Base-by-base conservation (phyloP, 1,140 invertebrate genomes). In the Myzus persicae region DNA sequence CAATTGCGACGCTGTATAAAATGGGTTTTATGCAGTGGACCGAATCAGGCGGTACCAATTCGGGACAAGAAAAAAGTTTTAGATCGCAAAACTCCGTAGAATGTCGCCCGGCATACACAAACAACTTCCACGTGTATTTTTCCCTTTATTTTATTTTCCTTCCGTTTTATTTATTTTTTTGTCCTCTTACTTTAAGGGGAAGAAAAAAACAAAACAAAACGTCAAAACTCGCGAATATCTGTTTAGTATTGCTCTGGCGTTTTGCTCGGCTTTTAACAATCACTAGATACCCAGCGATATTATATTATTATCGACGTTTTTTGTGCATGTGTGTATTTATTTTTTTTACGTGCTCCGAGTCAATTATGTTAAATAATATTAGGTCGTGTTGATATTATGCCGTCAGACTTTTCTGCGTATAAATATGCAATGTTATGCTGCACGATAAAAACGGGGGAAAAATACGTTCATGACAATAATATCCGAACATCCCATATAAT, bases 11-110 rank as follows among this genome's bases (percentile, higher is more conserved):
- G 90, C 67, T 46, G 67, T 91, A 91, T 91, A 91, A 91, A 91
- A 91, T 91, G 90, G 90, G 54, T 91, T 46, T 42, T 91, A 91
- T 46, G 90, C 90, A 92, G 92, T 87, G 92, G 92, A 93, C 82
- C 92, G 85, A 93, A 93, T 88, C 82, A 85, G 92, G 51, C 38
- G 36, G 82, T 67, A 93, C 92, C 31, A 40, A 87, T 93, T 93
- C 46, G 48, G 67, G 76, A 89, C 87, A 36, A 51, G 48, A 46
- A 54, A 89, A 89, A 93, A 87, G 81, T 93, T 93, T 92, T 48
- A 92, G 67, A 91, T 91, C 90, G 90, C 90, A 42, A 92, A 92
- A 92, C 44, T 82, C 42, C 90, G 46, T 31, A 48, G 67, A 92
- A 92, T 22, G 90, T 81, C 67, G 90, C 90, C 42, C 42, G 20